Percentiles rank a stretch among this genome's conserved stretches.
Conservation (phyloP, 2,113 vertebrate genomes). For the Octodon degus region DNA sequence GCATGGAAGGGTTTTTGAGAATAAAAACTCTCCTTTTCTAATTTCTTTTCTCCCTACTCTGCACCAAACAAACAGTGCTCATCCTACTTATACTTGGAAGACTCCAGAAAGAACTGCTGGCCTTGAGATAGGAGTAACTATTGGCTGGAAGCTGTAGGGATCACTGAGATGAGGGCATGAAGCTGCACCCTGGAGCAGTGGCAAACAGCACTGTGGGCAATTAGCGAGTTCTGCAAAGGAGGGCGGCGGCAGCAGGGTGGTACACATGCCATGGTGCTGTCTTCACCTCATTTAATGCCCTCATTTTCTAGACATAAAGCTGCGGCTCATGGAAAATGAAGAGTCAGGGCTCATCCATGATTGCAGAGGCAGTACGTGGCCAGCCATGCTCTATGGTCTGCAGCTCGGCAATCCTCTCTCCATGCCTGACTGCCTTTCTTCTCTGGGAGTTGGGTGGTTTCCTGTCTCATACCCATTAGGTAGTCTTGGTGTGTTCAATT, state of each 20-base stretch:
- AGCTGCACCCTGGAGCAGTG: not conserved
- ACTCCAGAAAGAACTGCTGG: not conserved
- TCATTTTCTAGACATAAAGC: not conserved
- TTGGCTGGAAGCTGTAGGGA: not conserved
- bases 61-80: not conserved
- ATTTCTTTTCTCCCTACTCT: not conserved
- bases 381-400: not conserved
- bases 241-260: not conserved
- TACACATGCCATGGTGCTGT: not conserved
- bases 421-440: not conserved
- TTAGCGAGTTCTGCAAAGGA: not conserved
- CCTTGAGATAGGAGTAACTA: not conserved
- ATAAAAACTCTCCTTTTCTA: not conserved
- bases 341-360: not conserved
- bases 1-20: not conserved
- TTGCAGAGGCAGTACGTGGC: not conserved
- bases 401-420: not conserved
- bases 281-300: not conserved
- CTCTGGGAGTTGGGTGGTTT: constrained; percentile 3
- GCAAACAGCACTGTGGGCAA: not conserved
- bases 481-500: not conserved
- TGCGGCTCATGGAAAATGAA: not conserved
- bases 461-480: constrained; percentile 13
- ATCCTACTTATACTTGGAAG: not conserved
- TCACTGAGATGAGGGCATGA: not conserved